Base-by-base conservation (phyloP, 2,888 invertebrate species). In the Pseudeuparius sepicola region DNA sequence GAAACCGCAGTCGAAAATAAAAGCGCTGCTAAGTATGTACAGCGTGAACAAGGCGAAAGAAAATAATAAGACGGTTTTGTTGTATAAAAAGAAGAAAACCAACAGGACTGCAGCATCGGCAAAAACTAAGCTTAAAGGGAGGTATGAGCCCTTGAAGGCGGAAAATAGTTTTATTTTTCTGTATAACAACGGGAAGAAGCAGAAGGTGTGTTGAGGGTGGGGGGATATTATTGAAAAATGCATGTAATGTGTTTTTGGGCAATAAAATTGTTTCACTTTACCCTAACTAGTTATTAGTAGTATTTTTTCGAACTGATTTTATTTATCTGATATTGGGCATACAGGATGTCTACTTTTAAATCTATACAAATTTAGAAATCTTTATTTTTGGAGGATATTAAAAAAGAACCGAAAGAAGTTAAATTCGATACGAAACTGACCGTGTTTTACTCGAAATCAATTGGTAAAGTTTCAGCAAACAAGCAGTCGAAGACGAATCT, bases 111-210 rank as follows among this genome's bases (percentile, higher is more conserved):
- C n/a, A 7, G 20, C 6, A 20, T 7, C 20, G 6, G 20, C 6
- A n/a, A n/a, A 20, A 6, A 20, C 20, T 7, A 20, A 7, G 15
- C 16, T 18, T 12, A 12, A 31, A 3, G 38, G 38, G 5, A 31
- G 14, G 20, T 33, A 16, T 14, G 29, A 38, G 15, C 38, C 38
- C 4, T 15, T 41, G 6, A 41, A 36, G 23, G 36, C 35, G 18
- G 38, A 41, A 26, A 23, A 38, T 24, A 41, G 41, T 41, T 41
- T 41, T 29, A 7, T 36, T 10, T 11, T 23, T 33, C 26, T 36
- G 16, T 41, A 29, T 14, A 33, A 29, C 12, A 33, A 31, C 11
- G 35, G 27, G 3, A 41, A 41, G 31, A 34, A 26, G 15, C 31
- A 13, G 11, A 41, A 37, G 20, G 6, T 20, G n/a, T 20, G 20